phyloP scores from a whole-genome alignment of 1,140 invertebrate genomes.

The Pseudomyrmex flavicornis region DNA sequence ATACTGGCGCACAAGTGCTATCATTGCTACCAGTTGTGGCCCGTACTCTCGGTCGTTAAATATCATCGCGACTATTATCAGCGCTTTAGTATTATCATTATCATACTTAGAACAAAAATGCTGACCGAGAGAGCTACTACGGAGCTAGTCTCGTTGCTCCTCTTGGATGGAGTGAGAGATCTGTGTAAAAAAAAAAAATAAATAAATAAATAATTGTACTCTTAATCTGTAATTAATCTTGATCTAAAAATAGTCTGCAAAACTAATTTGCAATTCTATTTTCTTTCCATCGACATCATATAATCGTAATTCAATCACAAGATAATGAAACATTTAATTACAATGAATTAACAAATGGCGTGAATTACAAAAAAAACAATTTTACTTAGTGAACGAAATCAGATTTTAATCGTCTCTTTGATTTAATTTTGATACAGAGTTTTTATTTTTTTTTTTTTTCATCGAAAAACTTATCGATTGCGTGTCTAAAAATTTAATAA shows the following conservation, averaged over 20 bases:
- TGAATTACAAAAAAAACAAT: too few species aligned
- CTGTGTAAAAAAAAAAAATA: neutral
- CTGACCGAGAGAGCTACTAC: neutral
- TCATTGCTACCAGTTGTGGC: conserved; percentile 33
- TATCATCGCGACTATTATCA: conserved; percentile 44
- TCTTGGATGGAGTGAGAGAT: neutral
- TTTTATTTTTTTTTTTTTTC: too few species aligned
- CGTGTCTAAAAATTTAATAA: too few species aligned
- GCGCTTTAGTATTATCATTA: conserved; percentile 45
- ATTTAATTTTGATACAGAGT: too few species aligned
- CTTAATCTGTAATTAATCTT: too few species aligned
- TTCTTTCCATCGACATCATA: conserved; percentile 2
- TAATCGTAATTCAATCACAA: too few species aligned
- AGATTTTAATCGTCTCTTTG: too few species aligned
- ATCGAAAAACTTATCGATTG: too few species aligned
- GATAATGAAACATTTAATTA: too few species aligned
- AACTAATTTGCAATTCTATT: conserved; percentile 7
- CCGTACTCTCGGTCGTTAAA: conserved; percentile 34
- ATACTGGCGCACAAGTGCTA: conserved; percentile 29
- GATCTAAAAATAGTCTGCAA: neutral
- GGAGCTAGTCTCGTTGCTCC: neutral
- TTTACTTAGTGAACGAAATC: too few species aligned
- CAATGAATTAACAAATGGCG: too few species aligned
- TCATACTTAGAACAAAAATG: conserved; percentile 20
- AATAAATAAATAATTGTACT: neutral